Evolutionary conservation across 30 jellyfish, hydroid and myxozoan species (phyloP).

Genomic region (Chrysaora quinquecirrha): DNA sequence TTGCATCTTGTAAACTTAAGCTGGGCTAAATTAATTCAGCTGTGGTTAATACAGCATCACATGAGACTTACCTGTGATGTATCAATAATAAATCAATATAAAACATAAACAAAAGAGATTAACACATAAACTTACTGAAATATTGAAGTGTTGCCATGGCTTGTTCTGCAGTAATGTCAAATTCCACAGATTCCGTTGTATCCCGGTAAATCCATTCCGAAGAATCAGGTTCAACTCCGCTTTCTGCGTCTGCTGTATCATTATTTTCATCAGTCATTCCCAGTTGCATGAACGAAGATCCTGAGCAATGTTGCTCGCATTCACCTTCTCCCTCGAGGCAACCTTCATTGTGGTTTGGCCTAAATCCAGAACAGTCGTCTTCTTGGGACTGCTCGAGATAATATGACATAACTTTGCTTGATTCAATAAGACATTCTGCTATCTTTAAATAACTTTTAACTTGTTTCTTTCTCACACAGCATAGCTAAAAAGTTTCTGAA

Average conservation of each 20-base stretch:
- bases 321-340: constrained; percentile 1
- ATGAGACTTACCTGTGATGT: too few species aligned
- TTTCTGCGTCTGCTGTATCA: constrained; percentile 73
- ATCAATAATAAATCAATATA: too few species aligned
- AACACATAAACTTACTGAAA: constrained; percentile 77
- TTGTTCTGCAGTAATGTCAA: constrained; percentile 91
- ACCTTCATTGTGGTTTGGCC: not conserved
- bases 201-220: constrained; percentile 89
- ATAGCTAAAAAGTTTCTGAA: too few species aligned
- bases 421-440: too few species aligned
- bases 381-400: not conserved
- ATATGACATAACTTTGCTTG: not conserved
- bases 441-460: too few species aligned
- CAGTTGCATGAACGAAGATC: not conserved
- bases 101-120: too few species aligned
- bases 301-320: not conserved
- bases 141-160: constrained; percentile 90
- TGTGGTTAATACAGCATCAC: too few species aligned
- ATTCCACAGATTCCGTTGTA: constrained; percentile 68
- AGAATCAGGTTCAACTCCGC: constrained; percentile 87
- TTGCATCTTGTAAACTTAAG: too few species aligned
- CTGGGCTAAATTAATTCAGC: too few species aligned
- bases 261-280: constrained; percentile 17
- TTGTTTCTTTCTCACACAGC: too few species aligned
- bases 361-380: not conserved